A percentile compares a stretch with the other conserved stretches of the same genome.
These are phyloP conservation scores for Homarus gammarus DNA, from an alignment of 2,888 invertebrate genomes.

Conservation along the genomic window DNA sequence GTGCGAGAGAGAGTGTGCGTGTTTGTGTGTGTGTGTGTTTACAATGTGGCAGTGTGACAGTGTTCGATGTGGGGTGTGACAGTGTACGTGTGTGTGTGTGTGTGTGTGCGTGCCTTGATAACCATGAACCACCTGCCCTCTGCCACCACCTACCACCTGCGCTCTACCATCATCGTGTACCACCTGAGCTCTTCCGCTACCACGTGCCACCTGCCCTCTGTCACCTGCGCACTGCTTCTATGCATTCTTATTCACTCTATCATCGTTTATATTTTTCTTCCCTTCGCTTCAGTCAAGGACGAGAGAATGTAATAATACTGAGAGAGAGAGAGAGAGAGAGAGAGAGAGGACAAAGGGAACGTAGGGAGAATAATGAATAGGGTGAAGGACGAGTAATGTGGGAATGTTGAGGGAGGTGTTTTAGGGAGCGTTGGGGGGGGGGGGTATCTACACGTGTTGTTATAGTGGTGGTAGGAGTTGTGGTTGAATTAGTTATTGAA, in stretches of 20 bases:
- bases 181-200: background rate
- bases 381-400: too few relatives aligned
- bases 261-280: too few relatives aligned
- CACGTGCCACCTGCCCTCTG: background rate
- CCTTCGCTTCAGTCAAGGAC: too few relatives aligned
- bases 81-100: constrained; percentile 45
- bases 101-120: constrained; percentile 28
- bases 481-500: background rate
- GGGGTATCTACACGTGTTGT: constrained; percentile 5
- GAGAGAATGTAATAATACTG: background rate
- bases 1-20: too few relatives aligned
- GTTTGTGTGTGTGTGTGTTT: background rate
- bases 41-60: background rate
- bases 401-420: too few relatives aligned
- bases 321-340: background rate
- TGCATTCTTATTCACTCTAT: too few relatives aligned
- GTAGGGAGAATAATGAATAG: background rate
- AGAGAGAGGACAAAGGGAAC: too few relatives aligned
- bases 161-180: background rate
- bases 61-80: background rate
- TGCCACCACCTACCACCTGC: background rate
- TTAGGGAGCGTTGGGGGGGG: too few relatives aligned
- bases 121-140: too few relatives aligned
- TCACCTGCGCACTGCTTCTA: too few relatives aligned
- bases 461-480: background rate